phyloP scores from a whole-genome alignment of 2,797 vertebrate species.

The Xyrichtys novacula region DNA sequence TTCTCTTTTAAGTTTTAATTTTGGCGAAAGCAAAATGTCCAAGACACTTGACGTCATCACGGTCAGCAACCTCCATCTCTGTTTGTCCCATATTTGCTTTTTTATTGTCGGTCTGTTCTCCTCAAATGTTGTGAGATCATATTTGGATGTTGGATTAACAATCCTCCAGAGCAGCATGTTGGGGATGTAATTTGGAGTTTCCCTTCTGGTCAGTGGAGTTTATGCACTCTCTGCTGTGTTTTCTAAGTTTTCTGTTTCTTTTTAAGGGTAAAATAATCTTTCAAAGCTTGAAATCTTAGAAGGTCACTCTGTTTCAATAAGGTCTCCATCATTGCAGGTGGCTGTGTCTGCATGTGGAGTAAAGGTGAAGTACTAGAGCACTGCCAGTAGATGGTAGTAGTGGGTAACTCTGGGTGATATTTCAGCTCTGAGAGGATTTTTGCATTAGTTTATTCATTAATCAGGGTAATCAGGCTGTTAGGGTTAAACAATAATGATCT shows the following conservation, averaged over 20 bases:
- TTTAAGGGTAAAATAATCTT: constrained; percentile 30
- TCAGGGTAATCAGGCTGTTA: neutral
- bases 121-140: constrained; percentile 68
- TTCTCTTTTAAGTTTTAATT: constrained; percentile 40
- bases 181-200: constrained; percentile 60
- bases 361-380: neutral
- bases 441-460: constrained; percentile 13
- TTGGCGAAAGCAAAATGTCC: constrained; percentile 54
- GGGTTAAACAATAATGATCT: neutral
- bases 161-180: constrained; percentile 51
- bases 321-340: constrained; percentile 51
- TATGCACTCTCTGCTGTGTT: constrained; percentile 29
- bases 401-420: constrained; percentile 49
- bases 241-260: constrained; percentile 44
- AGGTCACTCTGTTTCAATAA: constrained; percentile 41
- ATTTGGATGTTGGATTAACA: constrained; percentile 63
- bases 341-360: neutral
- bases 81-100: constrained; percentile 50
- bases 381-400: constrained; percentile 80
- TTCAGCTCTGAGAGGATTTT: constrained; percentile 7
- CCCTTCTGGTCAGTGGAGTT: constrained; percentile 36
- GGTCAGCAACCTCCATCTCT: constrained; percentile 63
- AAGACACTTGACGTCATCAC: constrained; percentile 53
- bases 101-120: constrained; percentile 63
- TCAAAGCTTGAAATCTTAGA: constrained; percentile 53